phyloP scores from a whole-genome alignment of 35 echinoderm and acorn worm species.

The Acanthaster planci region DNA sequence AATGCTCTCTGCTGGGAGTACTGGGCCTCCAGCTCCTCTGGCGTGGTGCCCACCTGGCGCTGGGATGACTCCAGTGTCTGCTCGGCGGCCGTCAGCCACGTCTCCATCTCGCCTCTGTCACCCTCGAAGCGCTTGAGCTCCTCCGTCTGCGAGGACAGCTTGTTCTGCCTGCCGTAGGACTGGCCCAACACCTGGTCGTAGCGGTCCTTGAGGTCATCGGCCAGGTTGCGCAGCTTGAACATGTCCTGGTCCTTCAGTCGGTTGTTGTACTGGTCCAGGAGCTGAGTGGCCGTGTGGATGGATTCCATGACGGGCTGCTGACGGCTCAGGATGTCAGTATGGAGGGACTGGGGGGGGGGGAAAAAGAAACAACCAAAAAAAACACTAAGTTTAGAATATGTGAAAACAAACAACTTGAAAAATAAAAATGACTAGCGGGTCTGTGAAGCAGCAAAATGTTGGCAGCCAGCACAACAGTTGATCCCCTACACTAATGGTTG shows the following conservation, averaged over 20 bases:
- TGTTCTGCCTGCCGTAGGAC: conserved; percentile 82
- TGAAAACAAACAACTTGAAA: too few species aligned
- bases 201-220: conserved; percentile 72
- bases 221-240: conserved; percentile 81
- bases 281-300: conserved; percentile 83
- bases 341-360: conserved; percentile 47
- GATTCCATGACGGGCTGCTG: conserved; percentile 93
- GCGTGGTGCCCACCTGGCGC: conserved; percentile 40
- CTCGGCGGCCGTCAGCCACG: conserved; percentile 71
- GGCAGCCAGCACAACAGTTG: too few species aligned
- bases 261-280: conserved; percentile 75
- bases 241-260: conserved; percentile 81
- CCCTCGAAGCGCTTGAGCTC: conserved; percentile 70
- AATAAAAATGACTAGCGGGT: too few species aligned
- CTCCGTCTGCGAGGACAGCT: conserved; percentile 60
- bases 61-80: conserved; percentile 44
- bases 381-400: too few species aligned
- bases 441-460: too few species aligned
- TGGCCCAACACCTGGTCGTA: conserved; percentile 79
- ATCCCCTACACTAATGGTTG: too few species aligned
- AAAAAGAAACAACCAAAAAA: too few species aligned
- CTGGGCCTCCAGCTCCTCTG: conserved; percentile 59
- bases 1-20: conserved; percentile 65
- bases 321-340: conserved; percentile 75
- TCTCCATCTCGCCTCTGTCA: conserved; percentile 76